These are phyloP conservation scores for Bovichtus diacanthus DNA, from an alignment of 2,797 vertebrate genomes.

Conservation along the genomic window DNA sequence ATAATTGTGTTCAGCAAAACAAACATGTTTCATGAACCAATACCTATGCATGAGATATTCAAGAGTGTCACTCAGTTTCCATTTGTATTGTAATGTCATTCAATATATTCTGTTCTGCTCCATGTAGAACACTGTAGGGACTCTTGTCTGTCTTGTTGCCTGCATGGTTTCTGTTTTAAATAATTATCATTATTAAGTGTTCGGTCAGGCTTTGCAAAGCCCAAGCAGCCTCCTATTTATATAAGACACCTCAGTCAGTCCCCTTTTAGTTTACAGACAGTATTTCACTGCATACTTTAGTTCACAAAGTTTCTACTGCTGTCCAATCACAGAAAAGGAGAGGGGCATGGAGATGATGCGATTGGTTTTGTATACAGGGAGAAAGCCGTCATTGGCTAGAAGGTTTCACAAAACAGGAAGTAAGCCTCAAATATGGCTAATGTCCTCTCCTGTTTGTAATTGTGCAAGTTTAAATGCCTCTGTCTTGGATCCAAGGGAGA, in stretches of 20 bases:
- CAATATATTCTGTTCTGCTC: slow-evolving; percentile 42
- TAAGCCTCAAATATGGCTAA: slow-evolving; percentile 64
- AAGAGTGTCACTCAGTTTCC: slow-evolving; percentile 42
- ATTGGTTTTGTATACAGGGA: slow-evolving; percentile 58
- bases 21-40: slow-evolving; percentile 58
- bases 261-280: slow-evolving; percentile 49
- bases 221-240: slow-evolving; percentile 44
- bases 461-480: slow-evolving; percentile 82
- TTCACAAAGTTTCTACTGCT: slow-evolving; percentile 53
- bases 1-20: slow-evolving; percentile 50
- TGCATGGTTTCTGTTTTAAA: slow-evolving; percentile 47
- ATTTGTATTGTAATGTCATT: slow-evolving; percentile 43
- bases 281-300: slow-evolving; percentile 44
- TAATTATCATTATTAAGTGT: slow-evolving; percentile 55
- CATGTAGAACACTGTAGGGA: slow-evolving; percentile 30
- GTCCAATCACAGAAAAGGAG: slow-evolving; percentile 59
- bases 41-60: slow-evolving; percentile 35
- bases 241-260: slow-evolving; percentile 42
- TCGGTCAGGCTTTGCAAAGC: slow-evolving; percentile 52
- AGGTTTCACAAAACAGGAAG: slow-evolving; percentile 69
- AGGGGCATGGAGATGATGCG: slow-evolving; percentile 47
- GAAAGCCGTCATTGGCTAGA: slow-evolving; percentile 56
- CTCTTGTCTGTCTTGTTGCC: slow-evolving; percentile 41
- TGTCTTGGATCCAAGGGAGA: slow-evolving; percentile 77
- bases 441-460: slow-evolving; percentile 73